phyloP scores from a whole-genome alignment of 1,140 invertebrate species.

The silkworm (Bombyx mori) region DNA sequence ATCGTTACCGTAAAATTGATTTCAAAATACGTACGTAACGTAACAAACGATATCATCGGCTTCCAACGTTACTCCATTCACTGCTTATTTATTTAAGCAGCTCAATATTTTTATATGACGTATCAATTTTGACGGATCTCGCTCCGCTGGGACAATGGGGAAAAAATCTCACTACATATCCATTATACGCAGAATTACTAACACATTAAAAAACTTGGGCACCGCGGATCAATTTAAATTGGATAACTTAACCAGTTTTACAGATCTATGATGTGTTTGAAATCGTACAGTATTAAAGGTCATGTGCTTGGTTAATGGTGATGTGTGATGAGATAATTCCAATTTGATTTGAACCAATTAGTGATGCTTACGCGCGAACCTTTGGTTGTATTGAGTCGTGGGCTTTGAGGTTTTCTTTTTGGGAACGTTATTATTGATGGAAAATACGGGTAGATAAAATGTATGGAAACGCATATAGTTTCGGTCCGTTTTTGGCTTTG shows the following conservation, averaged over 20 bases:
- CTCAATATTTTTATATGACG: constrained; percentile 57
- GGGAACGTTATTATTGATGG: constrained; percentile 20
- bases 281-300: constrained; percentile 8
- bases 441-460: constrained; percentile 14
- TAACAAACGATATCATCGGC: constrained; percentile 53
- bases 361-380: constrained; percentile 58
- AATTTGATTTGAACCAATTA: constrained; percentile 68
- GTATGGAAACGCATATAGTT: neutral
- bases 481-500: too few relatives aligned
- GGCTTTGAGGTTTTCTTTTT: constrained; percentile 21
- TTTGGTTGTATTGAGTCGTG: constrained; percentile 32
- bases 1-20: too few relatives aligned
- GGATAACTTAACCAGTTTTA: constrained; percentile 13
- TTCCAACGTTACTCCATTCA: constrained; percentile 45
- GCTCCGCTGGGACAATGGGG: constrained; percentile 16
- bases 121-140: constrained; percentile 50
- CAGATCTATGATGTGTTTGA: constrained; percentile 17
- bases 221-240: constrained; percentile 1
- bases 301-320: constrained; percentile 22
- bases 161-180: constrained; percentile 4
- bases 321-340: constrained; percentile 45
- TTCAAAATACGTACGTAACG: constrained; percentile 11
- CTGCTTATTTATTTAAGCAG: constrained; percentile 30
- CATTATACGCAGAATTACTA: constrained; percentile 7
- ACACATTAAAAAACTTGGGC: neutral